These are phyloP conservation scores for Calliopum simillimum DNA, from an alignment of 2,888 invertebrate species.

Conservation along the genomic window DNA sequence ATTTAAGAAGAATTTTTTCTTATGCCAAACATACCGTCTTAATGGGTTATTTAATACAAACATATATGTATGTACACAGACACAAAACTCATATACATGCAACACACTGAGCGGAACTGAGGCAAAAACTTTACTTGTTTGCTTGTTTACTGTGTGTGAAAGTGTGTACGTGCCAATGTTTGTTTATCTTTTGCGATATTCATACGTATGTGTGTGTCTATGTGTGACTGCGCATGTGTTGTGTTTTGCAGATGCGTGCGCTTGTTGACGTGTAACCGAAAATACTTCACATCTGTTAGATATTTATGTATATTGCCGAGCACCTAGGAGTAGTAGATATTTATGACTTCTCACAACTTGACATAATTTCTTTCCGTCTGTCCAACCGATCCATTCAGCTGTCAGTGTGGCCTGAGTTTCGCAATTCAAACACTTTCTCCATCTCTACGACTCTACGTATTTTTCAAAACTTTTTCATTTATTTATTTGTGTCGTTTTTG, in stretches of 20 bases:
- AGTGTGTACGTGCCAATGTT: neutral
- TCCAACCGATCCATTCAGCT: neutral
- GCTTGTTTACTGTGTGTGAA: neutral
- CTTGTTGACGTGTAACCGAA: conserved; percentile 33
- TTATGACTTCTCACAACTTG: conserved; percentile 52
- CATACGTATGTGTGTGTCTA: neutral
- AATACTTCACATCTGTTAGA: neutral
- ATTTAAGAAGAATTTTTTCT: no score
- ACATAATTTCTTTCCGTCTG: conserved; percentile 54
- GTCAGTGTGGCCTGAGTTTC: neutral
- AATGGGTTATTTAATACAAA: no score
- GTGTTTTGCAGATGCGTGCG: conserved; percentile 3
- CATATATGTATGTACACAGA: neutral
- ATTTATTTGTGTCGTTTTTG: neutral
- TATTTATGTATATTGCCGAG: conserved; percentile 49
- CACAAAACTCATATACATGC: conserved; percentile 1
- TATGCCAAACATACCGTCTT: no score
- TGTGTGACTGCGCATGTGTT: neutral
- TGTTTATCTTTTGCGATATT: neutral
- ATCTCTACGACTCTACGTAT: neutral
- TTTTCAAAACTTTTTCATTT: neutral
- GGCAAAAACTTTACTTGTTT: conserved; percentile 15
- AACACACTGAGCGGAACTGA: neutral
- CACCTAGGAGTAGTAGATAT: conserved; percentile 48
- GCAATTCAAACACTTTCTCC: neutral